A percentile compares a stretch with the other conserved stretches of the same genome.
Evolutionary conservation across 2,888 invertebrate genomes (phyloP).

Genomic region (Scaptodrosophila latifasciaeformis): DNA sequence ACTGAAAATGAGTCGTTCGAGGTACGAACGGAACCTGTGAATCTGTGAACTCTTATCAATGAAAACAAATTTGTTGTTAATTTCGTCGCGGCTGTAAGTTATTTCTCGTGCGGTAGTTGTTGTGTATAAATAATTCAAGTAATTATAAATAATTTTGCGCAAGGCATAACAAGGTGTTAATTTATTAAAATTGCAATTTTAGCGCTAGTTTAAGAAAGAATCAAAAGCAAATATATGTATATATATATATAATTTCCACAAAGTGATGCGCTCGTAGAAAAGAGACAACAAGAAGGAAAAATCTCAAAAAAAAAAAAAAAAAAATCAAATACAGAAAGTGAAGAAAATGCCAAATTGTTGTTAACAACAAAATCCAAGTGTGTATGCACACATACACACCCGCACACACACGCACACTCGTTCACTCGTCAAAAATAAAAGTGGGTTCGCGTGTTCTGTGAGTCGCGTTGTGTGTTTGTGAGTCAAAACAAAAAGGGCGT

Average conservation of each 20-base stretch:
- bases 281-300: slow-evolving; percentile 20
- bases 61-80: too few species aligned
- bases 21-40: too few species aligned
- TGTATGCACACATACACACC: not conserved
- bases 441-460: slow-evolving; percentile 8
- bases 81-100: too few species aligned
- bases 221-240: too few species aligned
- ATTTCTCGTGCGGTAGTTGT: too few species aligned
- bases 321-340: slow-evolving; percentile 38
- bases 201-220: too few species aligned
- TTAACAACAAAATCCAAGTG: slow-evolving; percentile 34
- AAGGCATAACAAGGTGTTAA: too few species aligned
- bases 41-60: too few species aligned
- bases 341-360: slow-evolving; percentile 36
- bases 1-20: too few species aligned
- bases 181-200: too few species aligned
- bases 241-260: slow-evolving; percentile 6
- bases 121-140: too few species aligned
- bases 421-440: slow-evolving; percentile 2
- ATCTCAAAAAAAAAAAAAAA: slow-evolving; percentile 34
- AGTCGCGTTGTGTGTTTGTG: slow-evolving; percentile 21
- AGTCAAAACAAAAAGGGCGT: slow-evolving; percentile 57
- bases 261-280: slow-evolving; percentile 30
- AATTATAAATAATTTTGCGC: too few species aligned
- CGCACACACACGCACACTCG: slow-evolving; percentile 6